Conservation (phyloP, 37 sponge, comb jelly and placozoan genomes). For the Agelas oroides region DNA sequence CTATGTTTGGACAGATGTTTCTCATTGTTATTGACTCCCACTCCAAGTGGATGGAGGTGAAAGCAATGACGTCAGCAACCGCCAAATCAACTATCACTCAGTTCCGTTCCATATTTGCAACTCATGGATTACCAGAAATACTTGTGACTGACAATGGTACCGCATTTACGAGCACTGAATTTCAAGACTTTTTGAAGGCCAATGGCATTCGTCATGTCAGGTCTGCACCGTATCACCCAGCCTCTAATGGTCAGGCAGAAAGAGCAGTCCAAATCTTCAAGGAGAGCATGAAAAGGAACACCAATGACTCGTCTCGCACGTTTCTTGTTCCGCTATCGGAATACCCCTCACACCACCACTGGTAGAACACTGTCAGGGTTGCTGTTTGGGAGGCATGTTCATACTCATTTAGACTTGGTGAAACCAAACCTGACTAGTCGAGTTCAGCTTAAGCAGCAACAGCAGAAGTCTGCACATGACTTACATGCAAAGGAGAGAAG, state of each 20-base stretch:
- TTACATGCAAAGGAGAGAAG: no score
- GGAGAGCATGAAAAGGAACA: background rate
- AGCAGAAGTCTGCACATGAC: no score
- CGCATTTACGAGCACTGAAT: background rate
- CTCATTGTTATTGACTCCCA: no score
- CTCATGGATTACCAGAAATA: background rate
- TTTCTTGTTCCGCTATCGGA: no score
- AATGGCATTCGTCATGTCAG: background rate
- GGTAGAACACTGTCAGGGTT: no score
- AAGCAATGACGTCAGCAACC: background rate
- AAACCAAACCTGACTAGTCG: no score
- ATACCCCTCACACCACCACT: no score
- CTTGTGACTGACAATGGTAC: background rate
- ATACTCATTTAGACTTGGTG: no score
- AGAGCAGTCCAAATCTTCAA: background rate
- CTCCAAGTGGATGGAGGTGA: slow-evolving; percentile 18
- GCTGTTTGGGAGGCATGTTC: no score
- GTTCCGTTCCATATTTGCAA: background rate
- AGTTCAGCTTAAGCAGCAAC: no score
- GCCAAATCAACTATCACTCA: background rate
- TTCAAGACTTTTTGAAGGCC: background rate
- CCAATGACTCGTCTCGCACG: no score
- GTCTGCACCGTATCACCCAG: background rate
- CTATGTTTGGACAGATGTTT: background rate
- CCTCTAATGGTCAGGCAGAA: background rate